Base-by-base conservation (phyloP, 1,140 invertebrate genomes). In the Drosophila busckii region DNA sequence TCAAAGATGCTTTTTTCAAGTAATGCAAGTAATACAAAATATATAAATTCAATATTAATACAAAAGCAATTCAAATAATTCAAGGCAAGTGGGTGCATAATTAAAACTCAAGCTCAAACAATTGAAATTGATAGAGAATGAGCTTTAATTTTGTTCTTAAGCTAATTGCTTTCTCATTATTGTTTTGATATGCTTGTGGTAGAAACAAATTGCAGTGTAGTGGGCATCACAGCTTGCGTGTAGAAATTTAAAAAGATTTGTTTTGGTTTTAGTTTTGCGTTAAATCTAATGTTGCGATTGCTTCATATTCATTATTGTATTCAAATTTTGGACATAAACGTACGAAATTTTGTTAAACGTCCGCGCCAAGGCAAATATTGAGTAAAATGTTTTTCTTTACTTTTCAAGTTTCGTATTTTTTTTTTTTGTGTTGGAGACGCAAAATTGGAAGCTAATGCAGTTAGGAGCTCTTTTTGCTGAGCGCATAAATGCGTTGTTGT, bases 381-480 rank as follows among this genome's bases (percentile, higher is more conserved):
- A 13, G 17, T 16, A 25, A 15, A 17, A 7, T 2, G 29, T 34
- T 17, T 23, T 10, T 26, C 25, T 26, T 25, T 19, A 15, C 0
- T 19, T 28, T 3, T 19, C 10, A n/a, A n/a, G n/a, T 25, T 29
- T 16, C 13, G 3, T 8, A 3, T 31, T 4, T 15, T 10, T 20
- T 37, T 10, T 19, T 23, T 13, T n/a, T n/a, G n/a, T n/a, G n/a
- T n/a, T n/a, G n/a, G n/a, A n/a, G n/a, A n/a, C n/a, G n/a, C n/a
- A n/a, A n/a, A n/a, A n/a, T n/a, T n/a, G n/a, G n/a, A n/a, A n/a
- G 13, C 8, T 16, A 13, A 12, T 9, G 13, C 6, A 31, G 5
- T 46, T 73, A 75, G 15, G 68, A 38, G 42, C 64, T 69, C 15
- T 50, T 58, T 19, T 64, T 52, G 12, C 48, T 54, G 32, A 73